Conservation (phyloP, 1,140 invertebrate species). For the Antheraea pernyi region DNA sequence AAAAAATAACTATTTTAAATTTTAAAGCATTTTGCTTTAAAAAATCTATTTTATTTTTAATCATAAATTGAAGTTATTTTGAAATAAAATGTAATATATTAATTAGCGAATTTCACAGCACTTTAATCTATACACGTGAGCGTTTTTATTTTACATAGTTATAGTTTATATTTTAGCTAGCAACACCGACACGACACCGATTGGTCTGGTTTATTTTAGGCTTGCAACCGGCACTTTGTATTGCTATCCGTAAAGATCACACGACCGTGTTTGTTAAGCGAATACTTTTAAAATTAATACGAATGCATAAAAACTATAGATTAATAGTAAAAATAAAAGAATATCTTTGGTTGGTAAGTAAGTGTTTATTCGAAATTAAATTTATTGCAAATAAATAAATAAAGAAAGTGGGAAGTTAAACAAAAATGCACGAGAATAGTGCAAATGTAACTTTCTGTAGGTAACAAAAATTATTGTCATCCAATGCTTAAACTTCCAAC, state of each 20-base stretch:
- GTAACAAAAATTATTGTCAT: slow-evolving; percentile 78
- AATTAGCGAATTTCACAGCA: background rate
- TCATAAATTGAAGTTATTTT: background rate
- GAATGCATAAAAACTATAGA: background rate
- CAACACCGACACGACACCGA: slow-evolving; percentile 71
- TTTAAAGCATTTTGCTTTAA: no score
- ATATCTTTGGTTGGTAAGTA: background rate
- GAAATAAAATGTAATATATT: background rate
- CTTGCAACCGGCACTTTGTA: slow-evolving; percentile 48
- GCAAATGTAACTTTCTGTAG: background rate
- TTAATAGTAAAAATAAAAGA: background rate
- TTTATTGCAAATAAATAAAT: no score
- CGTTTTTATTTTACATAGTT: slow-evolving; percentile 50
- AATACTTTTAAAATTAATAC: background rate
- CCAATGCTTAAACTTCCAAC: slow-evolving; percentile 73
- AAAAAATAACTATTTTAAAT: background rate
- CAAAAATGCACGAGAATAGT: background rate
- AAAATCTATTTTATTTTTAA: no score
- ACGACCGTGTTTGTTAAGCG: background rate
- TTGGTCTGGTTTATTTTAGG: slow-evolving; percentile 57
- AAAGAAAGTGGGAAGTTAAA: slow-evolving; percentile 3
- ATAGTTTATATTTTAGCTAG: slow-evolving; percentile 47
- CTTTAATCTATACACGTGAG: slow-evolving; percentile 28
- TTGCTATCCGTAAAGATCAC: slow-evolving; percentile 43
- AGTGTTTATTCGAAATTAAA: slow-evolving; percentile 10